Conservation (phyloP, 2,888 invertebrate species). For the Heteromyza rotundicornis region DNA sequence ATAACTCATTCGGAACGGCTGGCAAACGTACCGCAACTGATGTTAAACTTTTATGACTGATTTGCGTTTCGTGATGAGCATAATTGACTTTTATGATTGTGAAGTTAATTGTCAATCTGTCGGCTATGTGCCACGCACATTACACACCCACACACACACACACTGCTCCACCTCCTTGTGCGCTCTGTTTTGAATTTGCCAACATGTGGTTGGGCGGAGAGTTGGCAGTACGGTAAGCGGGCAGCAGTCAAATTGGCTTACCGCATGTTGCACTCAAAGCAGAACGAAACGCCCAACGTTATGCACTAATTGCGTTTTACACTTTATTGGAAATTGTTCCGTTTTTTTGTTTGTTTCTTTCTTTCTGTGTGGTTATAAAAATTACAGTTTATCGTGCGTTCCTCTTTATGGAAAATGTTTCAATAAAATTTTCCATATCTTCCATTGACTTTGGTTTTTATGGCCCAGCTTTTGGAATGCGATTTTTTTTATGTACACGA, state of each 20-base stretch:
- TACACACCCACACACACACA: neutral
- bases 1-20: constrained; percentile 19
- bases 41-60: constrained; percentile 36
- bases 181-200: too few species aligned
- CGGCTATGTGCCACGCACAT: constrained; percentile 14
- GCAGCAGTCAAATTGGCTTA: neutral
- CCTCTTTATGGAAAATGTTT: too few species aligned
- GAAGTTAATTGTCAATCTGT: constrained; percentile 39
- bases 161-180: too few species aligned
- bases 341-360: too few species aligned
- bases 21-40: constrained; percentile 22
- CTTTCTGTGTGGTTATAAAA: too few species aligned
- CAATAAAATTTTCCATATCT: too few species aligned
- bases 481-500: too few species aligned
- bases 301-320: neutral
- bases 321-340: constrained; percentile 2
- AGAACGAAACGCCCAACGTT: neutral
- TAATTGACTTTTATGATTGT: constrained; percentile 41
- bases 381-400: too few species aligned
- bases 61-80: constrained; percentile 40
- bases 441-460: too few species aligned
- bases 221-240: too few species aligned
- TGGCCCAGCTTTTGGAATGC: too few species aligned
- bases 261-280: neutral
- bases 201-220: too few species aligned